A percentile compares a stretch with the other conserved stretches of the same genome.
Evolutionary conservation across 2,888 invertebrate genomes (phyloP).

Genomic region (Drosophila mimetica): DNA sequence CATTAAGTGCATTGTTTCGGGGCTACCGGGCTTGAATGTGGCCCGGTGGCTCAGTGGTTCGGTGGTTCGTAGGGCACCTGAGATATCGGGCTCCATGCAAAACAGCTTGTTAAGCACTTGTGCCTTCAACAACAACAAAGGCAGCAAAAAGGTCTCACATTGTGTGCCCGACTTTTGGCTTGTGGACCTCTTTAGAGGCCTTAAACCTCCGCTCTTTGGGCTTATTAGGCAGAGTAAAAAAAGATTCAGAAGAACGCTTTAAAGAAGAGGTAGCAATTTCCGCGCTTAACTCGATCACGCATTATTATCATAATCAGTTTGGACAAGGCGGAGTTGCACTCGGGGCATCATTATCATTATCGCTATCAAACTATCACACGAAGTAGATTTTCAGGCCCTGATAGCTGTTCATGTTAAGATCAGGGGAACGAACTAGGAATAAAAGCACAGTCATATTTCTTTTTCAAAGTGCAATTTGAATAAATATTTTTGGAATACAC

Average conservation of each 20-base stretch:
- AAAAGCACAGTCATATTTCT: no score
- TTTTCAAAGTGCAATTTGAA: no score
- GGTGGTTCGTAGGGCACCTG: slow-evolving; percentile 28
- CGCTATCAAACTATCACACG: slow-evolving; percentile 45
- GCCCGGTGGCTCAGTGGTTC: slow-evolving; percentile 12
- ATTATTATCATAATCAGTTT: slow-evolving; percentile 70
- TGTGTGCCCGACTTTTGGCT: slow-evolving; percentile 69
- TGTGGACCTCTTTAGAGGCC: slow-evolving; percentile 17
- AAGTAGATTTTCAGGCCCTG: slow-evolving; percentile 13
- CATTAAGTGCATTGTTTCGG: slow-evolving; percentile 78
- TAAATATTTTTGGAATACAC: no score
- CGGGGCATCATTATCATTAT: slow-evolving; percentile 40
- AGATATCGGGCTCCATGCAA: slow-evolving; percentile 72
- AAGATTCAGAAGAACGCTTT: slow-evolving; percentile 45
- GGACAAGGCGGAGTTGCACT: slow-evolving; percentile 13
- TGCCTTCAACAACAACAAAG: slow-evolving; percentile 46
- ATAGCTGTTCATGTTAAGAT: neutral
- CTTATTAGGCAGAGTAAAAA: slow-evolving; percentile 72
- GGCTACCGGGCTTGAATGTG: slow-evolving; percentile 65
- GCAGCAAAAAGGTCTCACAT: slow-evolving; percentile 49
- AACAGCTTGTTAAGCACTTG: slow-evolving; percentile 82
- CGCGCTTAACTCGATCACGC: slow-evolving; percentile 59
- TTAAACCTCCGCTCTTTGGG: slow-evolving; percentile 21
- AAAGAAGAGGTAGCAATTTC: slow-evolving; percentile 65
- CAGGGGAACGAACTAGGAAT: neutral